Evolutionary conservation across 2,797 vertebrate species (phyloP).

Genomic region (Pelodytes ibericus): DNA sequence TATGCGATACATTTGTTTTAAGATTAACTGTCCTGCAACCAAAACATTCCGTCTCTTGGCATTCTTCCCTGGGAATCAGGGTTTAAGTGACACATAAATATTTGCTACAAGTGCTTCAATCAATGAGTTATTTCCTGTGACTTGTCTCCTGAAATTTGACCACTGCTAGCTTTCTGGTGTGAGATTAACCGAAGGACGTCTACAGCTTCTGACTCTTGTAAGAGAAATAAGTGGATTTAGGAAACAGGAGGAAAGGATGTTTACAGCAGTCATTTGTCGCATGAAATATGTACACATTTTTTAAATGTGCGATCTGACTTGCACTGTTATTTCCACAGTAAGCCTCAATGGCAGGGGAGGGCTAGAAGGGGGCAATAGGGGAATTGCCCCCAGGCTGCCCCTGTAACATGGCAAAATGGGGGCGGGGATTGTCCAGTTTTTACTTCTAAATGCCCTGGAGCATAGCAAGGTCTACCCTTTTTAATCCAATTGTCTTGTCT

Average conservation of each 20-base stretch:
- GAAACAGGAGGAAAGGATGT: conserved; percentile 2
- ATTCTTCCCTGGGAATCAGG: conserved; percentile 37
- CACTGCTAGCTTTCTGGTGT: conserved; percentile 23
- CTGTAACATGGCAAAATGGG: too few species aligned
- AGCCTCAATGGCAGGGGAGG: too few species aligned
- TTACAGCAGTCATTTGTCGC: too few species aligned
- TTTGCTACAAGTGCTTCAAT: conserved; percentile 32
- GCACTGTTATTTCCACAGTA: too few species aligned
- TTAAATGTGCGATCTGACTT: too few species aligned
- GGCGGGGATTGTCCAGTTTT: too few species aligned
- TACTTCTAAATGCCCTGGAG: too few species aligned
- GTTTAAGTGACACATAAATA: conserved; percentile 45
- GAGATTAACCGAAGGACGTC: not conserved
- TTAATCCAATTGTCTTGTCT: too few species aligned
- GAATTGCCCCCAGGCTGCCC: too few species aligned
- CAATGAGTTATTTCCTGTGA: conserved; percentile 42
- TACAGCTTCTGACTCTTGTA: not conserved
- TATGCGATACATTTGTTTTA: conserved; percentile 25
- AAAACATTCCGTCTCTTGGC: conserved; percentile 42
- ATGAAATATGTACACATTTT: too few species aligned
- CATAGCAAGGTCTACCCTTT: too few species aligned
- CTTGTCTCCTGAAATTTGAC: conserved; percentile 32
- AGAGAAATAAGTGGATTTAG: not conserved
- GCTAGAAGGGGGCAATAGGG: too few species aligned
- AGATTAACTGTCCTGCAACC: conserved; percentile 45